Conservation (phyloP, 2,797 vertebrate species). For the Pangasius larnaudii region DNA sequence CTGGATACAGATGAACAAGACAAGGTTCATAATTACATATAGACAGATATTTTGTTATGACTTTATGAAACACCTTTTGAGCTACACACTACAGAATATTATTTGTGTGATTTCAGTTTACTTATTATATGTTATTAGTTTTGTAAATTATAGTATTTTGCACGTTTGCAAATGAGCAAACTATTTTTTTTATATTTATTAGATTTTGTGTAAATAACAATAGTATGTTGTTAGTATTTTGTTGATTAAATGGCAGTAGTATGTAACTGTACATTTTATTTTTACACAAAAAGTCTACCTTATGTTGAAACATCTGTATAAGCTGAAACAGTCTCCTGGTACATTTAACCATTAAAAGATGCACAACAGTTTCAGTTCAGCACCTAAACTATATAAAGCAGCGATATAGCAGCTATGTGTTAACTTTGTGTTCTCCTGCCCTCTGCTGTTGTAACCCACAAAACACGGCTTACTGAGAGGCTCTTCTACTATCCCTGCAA, state of each 20-base stretch:
- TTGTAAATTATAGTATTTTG: background rate
- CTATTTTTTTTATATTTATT: background rate
- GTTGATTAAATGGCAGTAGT: background rate
- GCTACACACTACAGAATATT: background rate
- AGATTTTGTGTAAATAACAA: background rate
- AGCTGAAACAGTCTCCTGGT: background rate
- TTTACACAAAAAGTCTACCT: too few relatives aligned
- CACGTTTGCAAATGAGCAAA: background rate
- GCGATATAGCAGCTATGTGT: background rate
- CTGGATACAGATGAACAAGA: background rate
- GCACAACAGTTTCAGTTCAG: too few relatives aligned
- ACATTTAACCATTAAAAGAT: background rate
- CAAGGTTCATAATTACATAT: background rate
- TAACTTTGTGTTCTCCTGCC: conserved; percentile 72
- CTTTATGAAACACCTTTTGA: background rate
- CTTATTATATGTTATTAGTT: background rate
- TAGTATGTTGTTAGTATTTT: background rate
- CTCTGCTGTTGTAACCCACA: conserved; percentile 65
- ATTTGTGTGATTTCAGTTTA: background rate
- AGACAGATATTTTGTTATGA: background rate
- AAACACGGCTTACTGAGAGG: background rate
- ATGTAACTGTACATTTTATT: background rate
- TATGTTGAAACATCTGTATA: background rate
- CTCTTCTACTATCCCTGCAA: background rate
- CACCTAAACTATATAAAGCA: too few relatives aligned